Conservation (phyloP, 2,797 vertebrate species). For the Alectoris magna region DNA sequence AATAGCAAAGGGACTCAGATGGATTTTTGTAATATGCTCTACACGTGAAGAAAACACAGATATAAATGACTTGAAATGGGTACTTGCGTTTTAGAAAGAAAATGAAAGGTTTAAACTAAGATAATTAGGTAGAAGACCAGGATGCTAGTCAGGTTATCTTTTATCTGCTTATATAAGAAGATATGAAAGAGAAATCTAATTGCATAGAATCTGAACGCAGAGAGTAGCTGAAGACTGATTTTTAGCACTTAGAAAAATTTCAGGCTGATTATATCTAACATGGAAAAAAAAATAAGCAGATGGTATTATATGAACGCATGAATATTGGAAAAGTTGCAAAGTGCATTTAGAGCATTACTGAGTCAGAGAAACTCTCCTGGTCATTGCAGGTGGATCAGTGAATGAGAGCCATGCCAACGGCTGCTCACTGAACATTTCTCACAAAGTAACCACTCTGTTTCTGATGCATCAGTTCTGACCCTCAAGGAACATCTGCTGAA, state of each 20-base stretch:
- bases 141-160: not conserved
- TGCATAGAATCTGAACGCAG: not conserved
- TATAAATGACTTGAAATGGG: not conserved
- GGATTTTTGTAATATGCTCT: not conserved
- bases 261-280: not conserved
- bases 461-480: not conserved
- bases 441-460: not conserved
- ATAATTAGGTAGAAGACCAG: constrained; percentile 1
- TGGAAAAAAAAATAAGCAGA: not conserved
- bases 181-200: not conserved
- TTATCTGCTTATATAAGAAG: not conserved
- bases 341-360: not conserved
- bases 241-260: not conserved
- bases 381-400: not conserved
- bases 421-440: not conserved
- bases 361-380: not conserved
- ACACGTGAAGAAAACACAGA: not conserved
- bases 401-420: not conserved
- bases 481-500: not conserved
- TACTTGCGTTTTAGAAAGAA: not conserved
- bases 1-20: not conserved
- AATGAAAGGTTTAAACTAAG: not conserved
- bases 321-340: not conserved
- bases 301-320: not conserved
- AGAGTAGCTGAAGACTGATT: not conserved